Percentiles rank a stretch among this genome's conserved stretches.
Conservation (phyloP, 2,113 vertebrate species). For the Eurypyga helias region DNA sequence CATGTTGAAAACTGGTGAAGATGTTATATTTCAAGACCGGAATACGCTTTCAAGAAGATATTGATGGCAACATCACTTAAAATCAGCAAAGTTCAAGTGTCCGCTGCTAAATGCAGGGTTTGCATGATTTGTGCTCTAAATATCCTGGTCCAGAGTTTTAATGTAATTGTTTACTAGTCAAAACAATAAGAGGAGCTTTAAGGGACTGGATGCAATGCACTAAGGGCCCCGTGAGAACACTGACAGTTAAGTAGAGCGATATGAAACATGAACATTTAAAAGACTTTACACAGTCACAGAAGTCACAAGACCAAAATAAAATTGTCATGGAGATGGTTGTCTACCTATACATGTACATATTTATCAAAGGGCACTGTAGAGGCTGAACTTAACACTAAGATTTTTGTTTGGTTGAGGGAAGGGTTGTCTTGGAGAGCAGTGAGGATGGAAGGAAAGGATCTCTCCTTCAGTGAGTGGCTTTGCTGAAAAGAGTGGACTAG, state of each 20-base stretch:
- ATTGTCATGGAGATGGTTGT: neutral
- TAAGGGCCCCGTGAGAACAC: neutral
- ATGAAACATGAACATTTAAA: neutral
- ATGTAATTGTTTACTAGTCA: constrained; percentile 12
- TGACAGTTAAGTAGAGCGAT: neutral
- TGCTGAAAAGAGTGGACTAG: neutral
- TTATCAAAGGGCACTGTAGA: neutral
- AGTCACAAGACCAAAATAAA: neutral
- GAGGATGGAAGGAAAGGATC: neutral
- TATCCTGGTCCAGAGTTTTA: constrained; percentile 7
- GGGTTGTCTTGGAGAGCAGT: neutral
- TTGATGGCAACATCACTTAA: constrained; percentile 1
- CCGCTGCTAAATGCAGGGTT: constrained; percentile 17
- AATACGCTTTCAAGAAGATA: neutral
- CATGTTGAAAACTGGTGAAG: neutral
- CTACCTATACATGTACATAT: neutral
- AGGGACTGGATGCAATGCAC: neutral
- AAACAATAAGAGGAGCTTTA: constrained; percentile 11
- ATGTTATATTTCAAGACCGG: neutral
- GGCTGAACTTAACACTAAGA: neutral
- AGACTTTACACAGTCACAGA: neutral
- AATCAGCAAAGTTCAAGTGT: constrained; percentile 16
- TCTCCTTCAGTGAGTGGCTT: neutral
- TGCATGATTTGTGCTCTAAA: neutral
- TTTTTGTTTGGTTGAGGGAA: neutral